Evolutionary conservation across 2,888 invertebrate genomes (phyloP).

Genomic region (Tachina fera): DNA sequence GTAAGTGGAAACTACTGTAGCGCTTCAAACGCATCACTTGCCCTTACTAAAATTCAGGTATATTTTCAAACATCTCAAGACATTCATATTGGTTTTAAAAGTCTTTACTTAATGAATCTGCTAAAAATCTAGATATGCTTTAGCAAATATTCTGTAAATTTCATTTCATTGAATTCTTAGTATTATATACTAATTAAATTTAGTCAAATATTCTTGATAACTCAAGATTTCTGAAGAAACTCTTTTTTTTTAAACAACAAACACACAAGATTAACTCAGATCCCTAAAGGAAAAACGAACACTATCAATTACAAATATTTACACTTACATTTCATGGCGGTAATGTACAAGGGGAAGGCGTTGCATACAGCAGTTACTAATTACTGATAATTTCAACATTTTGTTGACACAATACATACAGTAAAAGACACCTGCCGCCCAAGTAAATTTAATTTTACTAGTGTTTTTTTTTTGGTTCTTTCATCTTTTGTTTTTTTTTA

Average conservation of each 20-base stretch:
- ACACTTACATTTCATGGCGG: slow-evolving; percentile 38
- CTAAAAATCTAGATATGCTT: neutral
- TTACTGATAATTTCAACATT: slow-evolving; percentile 70
- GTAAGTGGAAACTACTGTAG: no score
- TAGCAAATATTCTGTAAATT: slow-evolving; percentile 23
- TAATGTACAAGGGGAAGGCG: slow-evolving; percentile 40
- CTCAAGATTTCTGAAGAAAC: slow-evolving; percentile 56
- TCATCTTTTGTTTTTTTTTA: slow-evolving; percentile 49
- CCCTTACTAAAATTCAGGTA: neutral
- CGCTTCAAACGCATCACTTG: no score
- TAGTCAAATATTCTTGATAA: slow-evolving; percentile 19
- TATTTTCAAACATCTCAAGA: no score
- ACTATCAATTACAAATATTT: slow-evolving; percentile 66
- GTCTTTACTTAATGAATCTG: neutral
- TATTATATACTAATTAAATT: slow-evolving; percentile 29
- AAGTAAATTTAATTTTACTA: slow-evolving; percentile 70
- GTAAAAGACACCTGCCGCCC: slow-evolving; percentile 71
- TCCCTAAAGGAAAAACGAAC: slow-evolving; percentile 21
- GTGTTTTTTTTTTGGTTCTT: slow-evolving; percentile 39
- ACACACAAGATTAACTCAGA: slow-evolving; percentile 17
- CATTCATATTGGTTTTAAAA: no score
- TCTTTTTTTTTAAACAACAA: slow-evolving; percentile 52
- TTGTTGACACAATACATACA: slow-evolving; percentile 66
- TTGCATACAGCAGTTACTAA: slow-evolving; percentile 60
- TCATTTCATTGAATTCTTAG: slow-evolving; percentile 5